Percentiles rank a stretch among this genome's conserved stretches.
Conservation (phyloP, 2,113 vertebrate species). For the Salvator merianae region DNA sequence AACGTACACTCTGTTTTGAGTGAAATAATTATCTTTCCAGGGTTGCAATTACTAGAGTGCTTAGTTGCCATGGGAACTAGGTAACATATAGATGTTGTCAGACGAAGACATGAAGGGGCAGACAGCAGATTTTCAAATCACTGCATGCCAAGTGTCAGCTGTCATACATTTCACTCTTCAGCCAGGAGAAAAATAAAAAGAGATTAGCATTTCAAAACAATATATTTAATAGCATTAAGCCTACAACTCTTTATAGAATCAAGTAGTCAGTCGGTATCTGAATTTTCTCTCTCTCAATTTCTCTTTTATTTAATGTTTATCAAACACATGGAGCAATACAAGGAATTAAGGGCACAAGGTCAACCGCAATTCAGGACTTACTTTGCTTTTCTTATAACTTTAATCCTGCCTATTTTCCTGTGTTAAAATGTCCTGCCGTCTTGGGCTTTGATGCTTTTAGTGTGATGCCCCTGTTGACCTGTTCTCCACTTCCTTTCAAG, state of each 20-base stretch:
- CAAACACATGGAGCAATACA: background rate
- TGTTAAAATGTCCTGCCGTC: constrained; percentile 45
- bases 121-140: constrained; percentile 71
- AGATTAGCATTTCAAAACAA: constrained; percentile 53
- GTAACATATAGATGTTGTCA: constrained; percentile 79
- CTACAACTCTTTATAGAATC: constrained; percentile 30
- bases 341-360: constrained; percentile 39
- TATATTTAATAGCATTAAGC: constrained; percentile 39
- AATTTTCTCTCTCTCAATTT: constrained; percentile 14
- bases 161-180: constrained; percentile 42
- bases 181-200: background rate
- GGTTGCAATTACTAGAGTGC: constrained; percentile 78
- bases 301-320: constrained; percentile 3
- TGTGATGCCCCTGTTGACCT: constrained; percentile 52
- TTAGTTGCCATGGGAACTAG: constrained; percentile 78
- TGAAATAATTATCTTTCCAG: constrained; percentile 78
- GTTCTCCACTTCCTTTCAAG: constrained; percentile 33
- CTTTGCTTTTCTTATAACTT: constrained; percentile 13
- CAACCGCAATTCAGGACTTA: background rate
- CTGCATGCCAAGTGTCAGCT: constrained; percentile 66
- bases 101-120: constrained; percentile 75
- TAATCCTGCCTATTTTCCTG: constrained; percentile 29
- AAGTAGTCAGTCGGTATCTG: background rate
- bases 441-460: constrained; percentile 38
- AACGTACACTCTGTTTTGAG: constrained; percentile 75